Conservation (phyloP, 2,113 vertebrate genomes). For the Seriola rivoliana region DNA sequence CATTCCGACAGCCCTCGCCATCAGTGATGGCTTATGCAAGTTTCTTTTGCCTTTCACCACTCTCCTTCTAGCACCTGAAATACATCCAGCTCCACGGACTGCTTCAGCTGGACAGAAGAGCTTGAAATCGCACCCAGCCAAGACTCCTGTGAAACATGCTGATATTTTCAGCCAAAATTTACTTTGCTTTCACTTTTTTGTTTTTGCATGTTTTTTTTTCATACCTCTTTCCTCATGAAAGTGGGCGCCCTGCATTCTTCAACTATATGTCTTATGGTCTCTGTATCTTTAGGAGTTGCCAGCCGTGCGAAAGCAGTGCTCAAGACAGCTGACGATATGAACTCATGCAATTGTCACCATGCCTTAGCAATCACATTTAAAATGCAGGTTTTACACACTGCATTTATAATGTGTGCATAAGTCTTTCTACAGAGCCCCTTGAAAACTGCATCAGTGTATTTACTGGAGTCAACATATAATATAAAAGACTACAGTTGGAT, state of each 20-base stretch:
- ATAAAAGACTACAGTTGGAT: neutral
- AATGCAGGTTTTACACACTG: conserved; percentile 43
- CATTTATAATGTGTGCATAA: conserved; percentile 33
- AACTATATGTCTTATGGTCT: neutral
- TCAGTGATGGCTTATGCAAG: conserved; percentile 6
- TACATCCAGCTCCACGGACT: conserved; percentile 28
- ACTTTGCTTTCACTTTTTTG: neutral
- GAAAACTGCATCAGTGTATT: neutral
- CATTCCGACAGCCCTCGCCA: conserved; percentile 5
- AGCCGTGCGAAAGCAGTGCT: neutral
- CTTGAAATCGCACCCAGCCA: conserved; percentile 30
- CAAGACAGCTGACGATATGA: conserved; percentile 4
- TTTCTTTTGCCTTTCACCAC: neutral
- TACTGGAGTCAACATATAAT: neutral
- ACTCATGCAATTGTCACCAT: conserved; percentile 11
- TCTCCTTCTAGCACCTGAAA: conserved; percentile 45
- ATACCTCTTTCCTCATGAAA: neutral
- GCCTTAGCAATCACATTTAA: neutral
- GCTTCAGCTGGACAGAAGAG: conserved; percentile 17
- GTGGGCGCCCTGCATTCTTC: neutral
- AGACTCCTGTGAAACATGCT: conserved; percentile 38
- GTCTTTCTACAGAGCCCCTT: conserved; percentile 6
- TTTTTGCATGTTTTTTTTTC: neutral
- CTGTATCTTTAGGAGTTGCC: neutral
- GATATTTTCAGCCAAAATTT: conserved; percentile 9